Conservation (phyloP, 1,140 invertebrate species). For the Drosophila subobscura region DNA sequence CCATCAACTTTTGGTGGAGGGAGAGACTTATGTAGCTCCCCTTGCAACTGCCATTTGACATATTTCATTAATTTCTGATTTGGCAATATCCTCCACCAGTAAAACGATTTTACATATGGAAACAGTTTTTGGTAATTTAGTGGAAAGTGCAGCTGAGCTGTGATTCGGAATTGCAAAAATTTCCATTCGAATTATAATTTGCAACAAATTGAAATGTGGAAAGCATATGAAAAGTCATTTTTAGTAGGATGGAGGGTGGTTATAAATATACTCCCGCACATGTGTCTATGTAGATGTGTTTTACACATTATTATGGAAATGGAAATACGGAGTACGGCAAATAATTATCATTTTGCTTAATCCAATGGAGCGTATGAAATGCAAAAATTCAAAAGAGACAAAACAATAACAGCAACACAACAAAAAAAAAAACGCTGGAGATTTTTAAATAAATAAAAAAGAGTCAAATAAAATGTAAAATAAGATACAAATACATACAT, state of each 20-base stretch:
- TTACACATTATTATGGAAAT: conserved; percentile 73
- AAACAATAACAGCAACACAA: conserved; percentile 40
- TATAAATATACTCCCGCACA: background rate
- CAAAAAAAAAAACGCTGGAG: conserved; percentile 24
- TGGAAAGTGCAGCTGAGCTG: conserved; percentile 15
- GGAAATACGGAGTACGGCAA: conserved; percentile 27
- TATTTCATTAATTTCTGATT: conserved; percentile 12
- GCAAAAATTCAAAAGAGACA: conserved; percentile 18
- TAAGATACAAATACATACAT: conserved; percentile 20
- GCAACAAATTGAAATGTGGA: conserved; percentile 45
- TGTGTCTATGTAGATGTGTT: conserved; percentile 44
- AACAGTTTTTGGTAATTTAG: conserved; percentile 27
- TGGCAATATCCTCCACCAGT: background rate
- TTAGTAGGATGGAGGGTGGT: too few species aligned
- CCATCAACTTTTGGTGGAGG: too few species aligned
- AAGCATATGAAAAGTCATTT: too few species aligned
- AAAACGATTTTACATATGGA: conserved; percentile 43
- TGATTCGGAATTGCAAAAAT: conserved; percentile 21
- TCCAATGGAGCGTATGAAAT: conserved; percentile 52
- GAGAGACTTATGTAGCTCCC: too few species aligned
- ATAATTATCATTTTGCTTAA: conserved; percentile 76
- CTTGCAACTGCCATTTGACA: background rate
- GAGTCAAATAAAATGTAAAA: background rate
- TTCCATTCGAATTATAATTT: conserved; percentile 13
- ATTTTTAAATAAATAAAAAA: conserved; percentile 52